A percentile compares a stretch with the other conserved stretches of the same genome.
phyloP scores from a whole-genome alignment of 2,113 vertebrate species.

The Psephotus haematonotus region DNA sequence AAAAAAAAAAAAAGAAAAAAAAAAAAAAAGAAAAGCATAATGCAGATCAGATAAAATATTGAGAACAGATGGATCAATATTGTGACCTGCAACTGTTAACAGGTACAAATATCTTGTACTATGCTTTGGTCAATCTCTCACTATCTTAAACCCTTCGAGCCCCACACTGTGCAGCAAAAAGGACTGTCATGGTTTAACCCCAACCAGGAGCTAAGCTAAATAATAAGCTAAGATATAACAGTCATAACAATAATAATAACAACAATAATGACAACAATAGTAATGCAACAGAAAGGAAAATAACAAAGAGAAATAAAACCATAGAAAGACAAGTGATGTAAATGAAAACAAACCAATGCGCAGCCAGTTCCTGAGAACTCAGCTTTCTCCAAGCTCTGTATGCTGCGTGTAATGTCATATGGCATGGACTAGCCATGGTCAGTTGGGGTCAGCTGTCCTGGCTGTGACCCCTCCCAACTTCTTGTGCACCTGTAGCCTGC shows the following conservation, averaged over 20 bases:
- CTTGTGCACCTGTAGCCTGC: not conserved
- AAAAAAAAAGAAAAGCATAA: not conserved
- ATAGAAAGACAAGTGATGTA: not conserved
- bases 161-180: not conserved
- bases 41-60: not conserved
- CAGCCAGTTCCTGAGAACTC: not conserved
- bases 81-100: not conserved
- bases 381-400: not conserved
- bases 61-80: not conserved
- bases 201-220: not conserved
- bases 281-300: not conserved
- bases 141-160: not conserved
- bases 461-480: not conserved
- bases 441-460: not conserved
- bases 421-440: not conserved
- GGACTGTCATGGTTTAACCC: not conserved
- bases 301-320: not conserved
- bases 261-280: not conserved
- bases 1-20: not conserved
- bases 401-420: not conserved
- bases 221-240: not conserved
- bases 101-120: not conserved
- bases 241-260: not conserved
- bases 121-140: not conserved
- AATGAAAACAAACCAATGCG: not conserved